Conservation (phyloP, 2,797 vertebrate species). For the Spinibarbus caldwelli region DNA sequence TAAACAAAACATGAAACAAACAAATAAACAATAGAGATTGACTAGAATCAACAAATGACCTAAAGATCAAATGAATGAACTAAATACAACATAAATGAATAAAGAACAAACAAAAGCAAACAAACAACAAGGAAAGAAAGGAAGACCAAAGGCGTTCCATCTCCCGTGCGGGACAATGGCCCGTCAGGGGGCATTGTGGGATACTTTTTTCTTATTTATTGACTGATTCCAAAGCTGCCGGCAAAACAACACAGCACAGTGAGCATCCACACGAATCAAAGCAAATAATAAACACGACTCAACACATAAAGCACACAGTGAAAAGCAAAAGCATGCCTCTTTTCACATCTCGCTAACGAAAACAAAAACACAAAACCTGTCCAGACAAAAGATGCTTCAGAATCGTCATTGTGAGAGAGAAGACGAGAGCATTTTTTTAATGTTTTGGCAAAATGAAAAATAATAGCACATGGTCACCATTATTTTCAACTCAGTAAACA, state of each 20-base stretch:
- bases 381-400: constrained; percentile 78
- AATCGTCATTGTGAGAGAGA: constrained; percentile 81
- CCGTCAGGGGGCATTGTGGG: too few relatives aligned
- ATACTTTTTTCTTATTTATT: constrained; percentile 66
- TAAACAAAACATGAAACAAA: neutral
- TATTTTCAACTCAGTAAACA: constrained; percentile 80
- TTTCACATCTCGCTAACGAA: constrained; percentile 78
- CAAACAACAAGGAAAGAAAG: neutral
- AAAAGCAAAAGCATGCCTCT: constrained; percentile 91
- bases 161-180: constrained; percentile 70
- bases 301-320: constrained; percentile 65
- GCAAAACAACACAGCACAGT: constrained; percentile 59
- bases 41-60: neutral
- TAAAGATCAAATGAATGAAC: neutral
- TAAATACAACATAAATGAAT: neutral
- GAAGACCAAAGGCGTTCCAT: constrained; percentile 59
- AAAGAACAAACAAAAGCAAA: neutral
- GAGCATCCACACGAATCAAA: constrained; percentile 49
- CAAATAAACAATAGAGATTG: neutral
- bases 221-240: constrained; percentile 84
- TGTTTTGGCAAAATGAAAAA: constrained; percentile 80
- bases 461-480: constrained; percentile 85
- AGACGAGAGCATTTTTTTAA: constrained; percentile 80
- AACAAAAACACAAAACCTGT: constrained; percentile 59
- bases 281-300: constrained; percentile 55